These are phyloP conservation scores for Leptinotarsa haldemani DNA, from an alignment of 2,888 invertebrate genomes.

Conservation along the genomic window DNA sequence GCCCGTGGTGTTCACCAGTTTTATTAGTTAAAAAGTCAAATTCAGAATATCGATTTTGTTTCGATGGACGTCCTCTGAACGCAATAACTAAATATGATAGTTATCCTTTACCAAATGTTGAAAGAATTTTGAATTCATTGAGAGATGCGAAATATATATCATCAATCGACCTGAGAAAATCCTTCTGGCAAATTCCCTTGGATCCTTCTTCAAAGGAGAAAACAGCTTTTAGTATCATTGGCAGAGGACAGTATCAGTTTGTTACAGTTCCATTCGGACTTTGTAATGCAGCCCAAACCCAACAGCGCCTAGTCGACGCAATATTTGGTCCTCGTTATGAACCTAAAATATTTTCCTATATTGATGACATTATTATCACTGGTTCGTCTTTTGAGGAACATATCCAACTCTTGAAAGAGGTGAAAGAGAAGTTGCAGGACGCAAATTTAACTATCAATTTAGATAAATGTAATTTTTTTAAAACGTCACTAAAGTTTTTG, in stretches of 20 bases:
- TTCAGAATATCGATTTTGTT: constrained; percentile 27
- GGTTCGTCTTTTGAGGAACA: constrained; percentile 47
- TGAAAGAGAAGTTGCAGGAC: constrained; percentile 34
- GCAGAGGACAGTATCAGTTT: constrained; percentile 53
- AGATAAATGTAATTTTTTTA: constrained; percentile 41
- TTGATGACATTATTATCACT: constrained; percentile 38
- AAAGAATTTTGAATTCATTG: constrained; percentile 46
- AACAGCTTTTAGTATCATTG: constrained; percentile 55
- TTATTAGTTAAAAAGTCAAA: constrained; percentile 48
- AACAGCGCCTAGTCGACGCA: constrained; percentile 42
- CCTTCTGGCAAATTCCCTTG: constrained; percentile 52
- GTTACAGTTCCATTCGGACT: constrained; percentile 47
- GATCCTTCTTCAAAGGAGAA: constrained; percentile 45
- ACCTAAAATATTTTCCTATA: constrained; percentile 28
- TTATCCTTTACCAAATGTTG: constrained; percentile 51
- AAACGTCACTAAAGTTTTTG: constrained; percentile 44
- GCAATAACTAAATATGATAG: constrained; percentile 48
- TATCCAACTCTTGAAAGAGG: constrained; percentile 43
- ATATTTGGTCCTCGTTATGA: constrained; percentile 38
- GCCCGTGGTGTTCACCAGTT: constrained; percentile 50
- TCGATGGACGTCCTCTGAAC: constrained; percentile 52
- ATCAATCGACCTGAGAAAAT: constrained; percentile 47
- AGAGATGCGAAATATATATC: constrained; percentile 47
- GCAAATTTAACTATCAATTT: constrained; percentile 50
- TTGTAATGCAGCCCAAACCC: constrained; percentile 38